Conservation (phyloP, 2,113 vertebrate species). For the Riparia riparia region DNA sequence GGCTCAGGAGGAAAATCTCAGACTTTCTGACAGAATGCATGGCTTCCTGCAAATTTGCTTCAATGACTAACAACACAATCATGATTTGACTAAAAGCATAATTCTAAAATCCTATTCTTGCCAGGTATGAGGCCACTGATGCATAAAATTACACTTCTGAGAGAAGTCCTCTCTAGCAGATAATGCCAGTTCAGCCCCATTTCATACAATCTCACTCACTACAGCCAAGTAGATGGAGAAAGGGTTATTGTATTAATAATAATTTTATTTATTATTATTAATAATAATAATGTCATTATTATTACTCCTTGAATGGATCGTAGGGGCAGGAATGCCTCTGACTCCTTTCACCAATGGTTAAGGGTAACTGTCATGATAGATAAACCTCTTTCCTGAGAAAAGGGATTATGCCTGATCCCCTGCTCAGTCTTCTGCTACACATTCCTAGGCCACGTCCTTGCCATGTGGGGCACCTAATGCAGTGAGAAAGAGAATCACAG, state of each 20-base stretch:
- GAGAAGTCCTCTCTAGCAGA: not conserved
- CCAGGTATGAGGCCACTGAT: not conserved
- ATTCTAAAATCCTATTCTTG: not conserved
- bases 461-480: rapidly evolving
- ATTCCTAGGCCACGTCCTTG: not conserved
- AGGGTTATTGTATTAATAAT: not conserved
- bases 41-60: slow-evolving; percentile 7
- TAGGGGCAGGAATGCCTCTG: not conserved
- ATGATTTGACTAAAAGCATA: not conserved
- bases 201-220: not conserved
- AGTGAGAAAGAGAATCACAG: not conserved
- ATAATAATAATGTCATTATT: not conserved
- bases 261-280: not conserved
- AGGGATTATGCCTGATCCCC: rapidly evolving
- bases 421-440: not conserved
- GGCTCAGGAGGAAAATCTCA: not conserved
- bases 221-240: rapidly evolving
- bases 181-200: not conserved
- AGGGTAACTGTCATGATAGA: not conserved
- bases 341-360: not conserved
- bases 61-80: not conserved
- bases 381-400: not conserved
- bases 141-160: not conserved
- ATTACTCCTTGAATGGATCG: not conserved
- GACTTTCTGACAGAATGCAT: not conserved